Base-by-base conservation (phyloP, 2,888 invertebrate species). In the Coenonympha glycerion region DNA sequence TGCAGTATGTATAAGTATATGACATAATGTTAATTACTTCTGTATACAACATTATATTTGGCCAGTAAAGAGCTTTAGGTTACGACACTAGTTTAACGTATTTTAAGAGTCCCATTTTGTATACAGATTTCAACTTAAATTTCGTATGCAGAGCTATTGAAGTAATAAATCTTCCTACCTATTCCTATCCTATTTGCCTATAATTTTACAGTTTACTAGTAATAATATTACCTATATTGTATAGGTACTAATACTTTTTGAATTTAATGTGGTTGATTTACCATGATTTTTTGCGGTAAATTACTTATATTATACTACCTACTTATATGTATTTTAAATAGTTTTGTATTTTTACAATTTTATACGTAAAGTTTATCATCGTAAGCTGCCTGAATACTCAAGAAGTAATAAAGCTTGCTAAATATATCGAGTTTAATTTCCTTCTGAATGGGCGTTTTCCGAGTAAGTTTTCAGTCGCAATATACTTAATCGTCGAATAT, bases 321-420 rank as follows among this genome's bases (percentile, higher is more conserved):
- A 33, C 42, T 42, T 30, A 11, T 44, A 44, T 13, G 16, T 47
- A 40, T 31, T 31, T 42, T 22, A n/a, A n/a, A 21, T 16, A 41
- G 22, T 49, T 49, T 46, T 39, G 22, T 37, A 31, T 30, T 52
- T 52, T 55, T 52, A 44, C 31, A 52, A 44, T 52, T 56, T 55
- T 49, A 49, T 52, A 57, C 48, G 31, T 16, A 22, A 45, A 24
- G 13, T 45, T 34, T 36, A 46, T 46, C 47, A 47, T 47, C 34
- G 52, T 53, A 56, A 57, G 49, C 51, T 37, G 53, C 49, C 42
- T 39, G 28, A 57, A 62, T 60, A 61, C 58, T 62, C 55, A 55
- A 45, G 40, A 47, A 53, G 53, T 50, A 60, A 62, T 62, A 62
- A 62, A 62, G 57, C 57, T 62, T 62, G 60, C 60, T 57, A 56